These are phyloP conservation scores for Dermochelys coriacea DNA, from an alignment of 2,797 vertebrate species.

Conservation along the genomic window DNA sequence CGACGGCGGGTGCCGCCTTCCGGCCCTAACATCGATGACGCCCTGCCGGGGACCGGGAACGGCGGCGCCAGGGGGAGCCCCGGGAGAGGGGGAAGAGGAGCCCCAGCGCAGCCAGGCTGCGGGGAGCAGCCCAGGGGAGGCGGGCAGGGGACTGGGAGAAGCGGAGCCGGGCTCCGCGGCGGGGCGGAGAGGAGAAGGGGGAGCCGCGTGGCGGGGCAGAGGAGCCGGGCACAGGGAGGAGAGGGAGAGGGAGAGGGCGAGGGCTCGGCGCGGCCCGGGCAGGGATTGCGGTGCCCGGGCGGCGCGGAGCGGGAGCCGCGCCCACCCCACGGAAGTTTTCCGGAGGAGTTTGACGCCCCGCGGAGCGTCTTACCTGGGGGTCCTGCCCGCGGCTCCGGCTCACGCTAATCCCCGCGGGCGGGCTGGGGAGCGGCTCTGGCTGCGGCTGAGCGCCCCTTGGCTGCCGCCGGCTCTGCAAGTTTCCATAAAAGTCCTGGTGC, in stretches of 20 bases:
- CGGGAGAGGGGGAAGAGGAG: background rate
- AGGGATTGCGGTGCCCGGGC: no score
- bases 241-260: no score
- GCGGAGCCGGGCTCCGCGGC: no score
- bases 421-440: background rate
- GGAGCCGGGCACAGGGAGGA: background rate
- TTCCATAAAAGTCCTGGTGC: constrained; percentile 96
- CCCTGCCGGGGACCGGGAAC: background rate
- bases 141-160: background rate
- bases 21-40: no score
- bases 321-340: no score
- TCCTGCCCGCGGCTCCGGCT: constrained; percentile 27
- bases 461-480: constrained; percentile 80
- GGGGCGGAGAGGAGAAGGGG: background rate
- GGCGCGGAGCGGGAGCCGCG: no score
- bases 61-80: background rate
- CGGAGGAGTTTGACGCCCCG: no score
- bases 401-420: constrained; percentile 19
- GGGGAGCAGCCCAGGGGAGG: background rate
- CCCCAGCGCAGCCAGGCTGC: no score
- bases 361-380: background rate
- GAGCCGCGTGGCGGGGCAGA: background rate
- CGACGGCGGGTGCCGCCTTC: no score
- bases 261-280: no score
- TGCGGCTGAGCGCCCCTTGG: constrained; percentile 77